Conservation (phyloP, 1,140 invertebrate genomes). For the Stenopsyche tienmushanensis region DNA sequence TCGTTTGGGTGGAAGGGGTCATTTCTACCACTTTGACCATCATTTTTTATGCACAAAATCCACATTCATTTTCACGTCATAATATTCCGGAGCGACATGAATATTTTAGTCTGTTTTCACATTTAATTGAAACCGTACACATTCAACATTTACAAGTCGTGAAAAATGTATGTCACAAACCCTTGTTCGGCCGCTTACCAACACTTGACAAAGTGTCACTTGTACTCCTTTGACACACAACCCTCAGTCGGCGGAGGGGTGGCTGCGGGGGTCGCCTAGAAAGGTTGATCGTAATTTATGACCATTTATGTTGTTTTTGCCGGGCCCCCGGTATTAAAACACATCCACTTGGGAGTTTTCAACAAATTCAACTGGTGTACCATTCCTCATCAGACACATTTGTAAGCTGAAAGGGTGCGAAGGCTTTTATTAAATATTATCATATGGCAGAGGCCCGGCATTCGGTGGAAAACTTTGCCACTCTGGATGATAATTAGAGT, state of each 20-base stretch:
- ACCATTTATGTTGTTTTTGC: constrained; percentile 13
- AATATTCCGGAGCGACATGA: too few species aligned
- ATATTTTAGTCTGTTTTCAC: too few species aligned
- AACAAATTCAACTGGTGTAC: constrained; percentile 8
- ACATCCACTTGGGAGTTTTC: background rate
- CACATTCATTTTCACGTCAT: too few species aligned
- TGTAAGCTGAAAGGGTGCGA: constrained; percentile 4
- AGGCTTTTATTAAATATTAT: constrained; percentile 27
- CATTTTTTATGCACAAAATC: too few species aligned
- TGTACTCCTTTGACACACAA: background rate
- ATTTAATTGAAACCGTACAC: too few species aligned
- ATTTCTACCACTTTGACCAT: too few species aligned
- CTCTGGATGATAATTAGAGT: constrained; percentile 26
- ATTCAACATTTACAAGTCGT: too few species aligned
- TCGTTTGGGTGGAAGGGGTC: too few species aligned
- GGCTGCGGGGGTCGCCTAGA: too few species aligned
- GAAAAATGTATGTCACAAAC: too few species aligned
- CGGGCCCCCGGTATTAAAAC: background rate
- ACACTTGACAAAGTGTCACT: background rate
- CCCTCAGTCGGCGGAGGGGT: too few species aligned
- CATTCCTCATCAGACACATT: background rate
- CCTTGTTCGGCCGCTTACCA: too few species aligned
- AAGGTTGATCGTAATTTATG: constrained; percentile 22
- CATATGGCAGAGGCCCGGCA: background rate
- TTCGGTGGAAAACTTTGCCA: constrained; percentile 18